These are phyloP conservation scores for Mythimna loreyi DNA, from an alignment of 2,888 invertebrate genomes.

Conservation along the genomic window DNA sequence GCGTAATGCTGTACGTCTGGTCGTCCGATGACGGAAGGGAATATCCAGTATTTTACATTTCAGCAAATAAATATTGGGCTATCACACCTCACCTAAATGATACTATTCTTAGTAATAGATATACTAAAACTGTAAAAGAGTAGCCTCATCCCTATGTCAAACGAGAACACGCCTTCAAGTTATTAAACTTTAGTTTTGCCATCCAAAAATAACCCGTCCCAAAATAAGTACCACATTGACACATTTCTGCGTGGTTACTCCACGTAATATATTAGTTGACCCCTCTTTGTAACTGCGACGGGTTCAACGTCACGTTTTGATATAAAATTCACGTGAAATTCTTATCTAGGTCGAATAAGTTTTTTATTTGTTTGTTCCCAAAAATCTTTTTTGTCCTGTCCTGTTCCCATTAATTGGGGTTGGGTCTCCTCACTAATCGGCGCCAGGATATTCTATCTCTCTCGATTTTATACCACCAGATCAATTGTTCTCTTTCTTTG, in stretches of 20 bases:
- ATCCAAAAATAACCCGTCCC: neutral
- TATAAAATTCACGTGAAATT: neutral
- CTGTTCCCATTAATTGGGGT: too few species aligned
- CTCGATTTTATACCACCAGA: too few species aligned
- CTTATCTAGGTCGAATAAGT: neutral
- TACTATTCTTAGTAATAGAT: too few species aligned
- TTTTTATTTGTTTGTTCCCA: neutral
- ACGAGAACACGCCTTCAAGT: neutral
- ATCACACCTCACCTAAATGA: too few species aligned
- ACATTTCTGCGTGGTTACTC: neutral
- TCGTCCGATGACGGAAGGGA: too few species aligned
- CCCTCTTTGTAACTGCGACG: neutral
- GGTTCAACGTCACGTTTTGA: neutral
- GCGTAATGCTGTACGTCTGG: too few species aligned
- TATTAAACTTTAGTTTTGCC: neutral
- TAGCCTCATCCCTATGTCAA: neutral
- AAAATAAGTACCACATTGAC: neutral
- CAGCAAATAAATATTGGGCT: too few species aligned
- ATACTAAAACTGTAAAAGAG: neutral
- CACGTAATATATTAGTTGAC: neutral
- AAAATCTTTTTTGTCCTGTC: too few species aligned
- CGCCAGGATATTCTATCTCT: too few species aligned
- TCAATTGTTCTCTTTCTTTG: too few species aligned
- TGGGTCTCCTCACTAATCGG: too few species aligned
- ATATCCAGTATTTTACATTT: too few species aligned